These are phyloP conservation scores for Venusia cambrica DNA, from an alignment of 2,888 invertebrate species.

Conservation along the genomic window DNA sequence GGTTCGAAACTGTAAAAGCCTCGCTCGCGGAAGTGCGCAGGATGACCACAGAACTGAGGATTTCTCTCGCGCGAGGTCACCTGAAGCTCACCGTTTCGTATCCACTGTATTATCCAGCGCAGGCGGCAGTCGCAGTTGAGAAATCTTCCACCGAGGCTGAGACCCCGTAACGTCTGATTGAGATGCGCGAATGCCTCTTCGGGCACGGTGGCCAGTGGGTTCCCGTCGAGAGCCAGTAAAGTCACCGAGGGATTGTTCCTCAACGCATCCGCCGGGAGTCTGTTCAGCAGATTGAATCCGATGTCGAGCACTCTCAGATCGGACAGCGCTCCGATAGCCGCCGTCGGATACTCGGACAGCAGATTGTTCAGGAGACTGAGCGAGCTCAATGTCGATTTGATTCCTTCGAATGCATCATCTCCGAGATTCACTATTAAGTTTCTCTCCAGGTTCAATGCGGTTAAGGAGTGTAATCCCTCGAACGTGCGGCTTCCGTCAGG, in stretches of 20 bases:
- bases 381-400: slow-evolving; percentile 91
- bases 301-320: slow-evolving; percentile 94
- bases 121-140: slow-evolving; percentile 93
- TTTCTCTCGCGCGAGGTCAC: slow-evolving; percentile 95
- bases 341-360: slow-evolving; percentile 91
- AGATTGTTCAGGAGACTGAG: slow-evolving; percentile 94
- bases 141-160: slow-evolving; percentile 93
- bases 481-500: slow-evolving; percentile 84
- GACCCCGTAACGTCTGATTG: slow-evolving; percentile 90
- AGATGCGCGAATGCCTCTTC: slow-evolving; percentile 88
- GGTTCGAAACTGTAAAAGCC: slow-evolving; percentile 94
- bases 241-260: slow-evolving; percentile 91
- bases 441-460: slow-evolving; percentile 93
- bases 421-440: slow-evolving; percentile 91
- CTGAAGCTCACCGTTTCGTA: slow-evolving; percentile 91
- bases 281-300: slow-evolving; percentile 93
- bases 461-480: slow-evolving; percentile 89
- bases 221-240: slow-evolving; percentile 93
- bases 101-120: slow-evolving; percentile 95
- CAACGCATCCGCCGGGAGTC: slow-evolving; percentile 90
- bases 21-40: slow-evolving; percentile 88
- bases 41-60: slow-evolving; percentile 95
- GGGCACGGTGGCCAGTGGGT: slow-evolving; percentile 92
- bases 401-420: slow-evolving; percentile 88
- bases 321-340: slow-evolving; percentile 87